phyloP scores from a whole-genome alignment of 2,113 vertebrate species.

The Pycnonotus jocosus region DNA sequence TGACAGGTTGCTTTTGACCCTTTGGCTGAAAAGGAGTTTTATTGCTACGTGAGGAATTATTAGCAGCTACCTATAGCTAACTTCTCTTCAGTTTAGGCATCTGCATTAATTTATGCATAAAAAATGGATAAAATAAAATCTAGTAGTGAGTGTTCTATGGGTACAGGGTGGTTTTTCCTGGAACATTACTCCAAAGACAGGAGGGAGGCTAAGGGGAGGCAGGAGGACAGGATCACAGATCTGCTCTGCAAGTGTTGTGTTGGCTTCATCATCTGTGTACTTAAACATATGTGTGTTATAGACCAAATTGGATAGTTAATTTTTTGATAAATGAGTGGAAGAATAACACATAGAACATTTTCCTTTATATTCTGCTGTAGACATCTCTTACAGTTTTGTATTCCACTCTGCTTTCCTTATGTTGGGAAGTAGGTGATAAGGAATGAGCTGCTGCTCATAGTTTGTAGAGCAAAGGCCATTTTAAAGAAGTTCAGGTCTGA shows the following conservation, averaged over 20 bases:
- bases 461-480: not conserved
- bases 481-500: not conserved
- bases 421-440: not conserved
- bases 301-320: not conserved
- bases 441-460: not conserved
- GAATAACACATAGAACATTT: not conserved
- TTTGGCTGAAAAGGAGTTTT: not conserved
- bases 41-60: not conserved
- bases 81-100: not conserved
- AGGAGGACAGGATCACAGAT: not conserved
- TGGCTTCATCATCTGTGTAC: not conserved
- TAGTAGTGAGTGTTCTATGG: not conserved
- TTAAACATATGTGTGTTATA: not conserved
- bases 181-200: fast-evolving
- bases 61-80: not conserved
- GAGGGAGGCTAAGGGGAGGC: not conserved
- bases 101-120: not conserved
- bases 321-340: not conserved
- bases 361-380: not conserved
- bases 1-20: not conserved
- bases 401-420: not conserved
- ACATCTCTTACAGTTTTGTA: not conserved
- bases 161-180: not conserved
- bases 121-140: not conserved
- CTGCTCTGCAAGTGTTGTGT: not conserved